Base-by-base conservation (phyloP, 2,888 invertebrate genomes). In the Torymus aiolomorphi region DNA sequence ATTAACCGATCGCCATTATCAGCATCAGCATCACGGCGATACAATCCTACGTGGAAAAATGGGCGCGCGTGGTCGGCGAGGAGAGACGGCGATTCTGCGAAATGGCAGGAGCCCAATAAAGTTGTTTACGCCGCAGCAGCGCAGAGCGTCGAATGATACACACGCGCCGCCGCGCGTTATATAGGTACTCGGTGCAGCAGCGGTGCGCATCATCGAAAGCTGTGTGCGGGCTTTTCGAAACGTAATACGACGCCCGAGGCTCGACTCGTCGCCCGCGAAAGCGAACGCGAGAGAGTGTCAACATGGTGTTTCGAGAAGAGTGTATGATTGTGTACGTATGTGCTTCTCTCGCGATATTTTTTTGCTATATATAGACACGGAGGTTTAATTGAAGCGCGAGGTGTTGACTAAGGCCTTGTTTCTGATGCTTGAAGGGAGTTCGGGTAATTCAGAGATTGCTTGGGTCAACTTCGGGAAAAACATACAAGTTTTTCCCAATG, bases 71-170 rank as follows among this genome's bases (percentile, higher is more conserved):
- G 11, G 11, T 31, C 51, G 13, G 18, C 16, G 13, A 14, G 12
- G 14, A 51, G 42, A 16, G 11, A 62, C 16, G 20, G n/a, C 49
- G 54, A 56, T 74, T 74, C 74, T 20, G 10, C 49, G 74, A 74
- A 74, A 74, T 74, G 67, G 67, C 75, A 59, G 67, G 61, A 70
- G 62, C 69, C 56, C 69, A 70, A 71, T 71, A 77, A 77, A 71
- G 57, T 71, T 77, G 71, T 77, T 77, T 71, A 65, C 65, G 42
- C 57, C 8, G 8, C 42, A 0, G 42, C 42, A 1, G 42, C 8
- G 4, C 5, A 31, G 31, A 42, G 42, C 42, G 42, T 42, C 42
- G 42, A 42, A 42, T 42, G 8, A 42, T 42, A 42, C 42, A 42
- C 42, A 42, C 42, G 8, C 42, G 42, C 42, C 8, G 42, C 71